phyloP scores from a whole-genome alignment of 2,113 vertebrate genomes.

The Thamnophis sirtalis region DNA sequence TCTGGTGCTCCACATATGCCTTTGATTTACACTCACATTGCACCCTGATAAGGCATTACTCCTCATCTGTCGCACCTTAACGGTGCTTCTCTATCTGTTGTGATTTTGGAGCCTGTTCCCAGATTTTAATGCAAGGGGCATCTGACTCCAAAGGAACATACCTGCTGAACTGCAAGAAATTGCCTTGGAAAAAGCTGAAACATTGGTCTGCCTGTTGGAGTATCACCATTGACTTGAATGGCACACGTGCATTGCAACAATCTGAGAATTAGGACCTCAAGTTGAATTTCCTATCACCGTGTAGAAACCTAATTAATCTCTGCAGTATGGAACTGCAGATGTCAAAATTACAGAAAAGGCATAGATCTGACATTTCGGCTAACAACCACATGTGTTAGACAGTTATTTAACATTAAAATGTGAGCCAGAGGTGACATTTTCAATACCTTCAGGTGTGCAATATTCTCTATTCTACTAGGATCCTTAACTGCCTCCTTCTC shows the following conservation, averaged over 20 bases:
- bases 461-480: background rate
- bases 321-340: background rate
- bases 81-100: background rate
- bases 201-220: too few relatives aligned
- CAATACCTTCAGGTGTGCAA: background rate
- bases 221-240: background rate
- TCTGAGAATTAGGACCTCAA: background rate
- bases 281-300: background rate
- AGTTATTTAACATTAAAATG: background rate
- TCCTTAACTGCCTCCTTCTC: background rate
- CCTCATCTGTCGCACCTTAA: background rate
- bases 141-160: background rate
- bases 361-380: background rate
- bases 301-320: background rate
- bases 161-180: background rate
- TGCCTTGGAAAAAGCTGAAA: background rate
- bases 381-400: background rate
- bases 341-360: background rate
- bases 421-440: background rate
- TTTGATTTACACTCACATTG: background rate
- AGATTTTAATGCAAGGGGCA: background rate
- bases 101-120: background rate
- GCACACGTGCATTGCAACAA: background rate
- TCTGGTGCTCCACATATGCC: background rate
- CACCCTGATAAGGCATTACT: background rate